Base-by-base conservation (phyloP, 1,140 invertebrate species). In the Pinna nobilis region DNA sequence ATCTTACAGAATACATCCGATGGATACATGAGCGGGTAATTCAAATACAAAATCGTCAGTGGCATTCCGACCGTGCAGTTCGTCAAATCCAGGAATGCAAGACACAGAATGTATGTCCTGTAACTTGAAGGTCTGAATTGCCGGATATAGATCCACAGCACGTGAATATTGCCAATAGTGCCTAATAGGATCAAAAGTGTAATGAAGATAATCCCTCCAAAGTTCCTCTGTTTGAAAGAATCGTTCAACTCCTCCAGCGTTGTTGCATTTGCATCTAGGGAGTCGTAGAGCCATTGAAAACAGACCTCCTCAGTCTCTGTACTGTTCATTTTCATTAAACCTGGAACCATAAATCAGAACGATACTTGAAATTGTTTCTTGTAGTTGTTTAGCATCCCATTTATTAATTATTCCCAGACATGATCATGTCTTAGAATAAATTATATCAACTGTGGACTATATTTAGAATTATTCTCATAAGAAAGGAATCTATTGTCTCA, bases 1-100 rank as follows among this genome's bases (percentile, higher is more conserved):
- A 86, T 47, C 59, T 81, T 82, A 57, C 85, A 85, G 0, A 81
- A 70, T 0, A 72, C n/a, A 13, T 64, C 72, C 4, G 71, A 78
- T 23, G 67, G 61, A 39, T 50, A 75, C 2, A 39, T 59, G 0
- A 75, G n/a, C n/a, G 73, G 50, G 18, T 49, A 49, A 28, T 25
- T 13, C 2, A 70, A 30, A 47, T 75, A 66, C 5, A 50, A 6
- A 11, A 70, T 61, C 11, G 51, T 39, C 2, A 70, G 41, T 0
- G 68, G 68, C 57, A 63, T 63, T n/a, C 57, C 47, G 11, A 70
- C 33, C 11, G 47, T 9, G 11, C 57, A 70, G 30, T 49, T 70
- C 15, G 37, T 37, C 59, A 70, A 32, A 33, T 70, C 68, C 44
- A 70, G 35, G 15, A 33, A 44, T 4, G 39, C 57, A 3, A 70